Evolutionary conservation across 2,888 invertebrate species (phyloP).

Genomic region (Eupelmus urozonus): DNA sequence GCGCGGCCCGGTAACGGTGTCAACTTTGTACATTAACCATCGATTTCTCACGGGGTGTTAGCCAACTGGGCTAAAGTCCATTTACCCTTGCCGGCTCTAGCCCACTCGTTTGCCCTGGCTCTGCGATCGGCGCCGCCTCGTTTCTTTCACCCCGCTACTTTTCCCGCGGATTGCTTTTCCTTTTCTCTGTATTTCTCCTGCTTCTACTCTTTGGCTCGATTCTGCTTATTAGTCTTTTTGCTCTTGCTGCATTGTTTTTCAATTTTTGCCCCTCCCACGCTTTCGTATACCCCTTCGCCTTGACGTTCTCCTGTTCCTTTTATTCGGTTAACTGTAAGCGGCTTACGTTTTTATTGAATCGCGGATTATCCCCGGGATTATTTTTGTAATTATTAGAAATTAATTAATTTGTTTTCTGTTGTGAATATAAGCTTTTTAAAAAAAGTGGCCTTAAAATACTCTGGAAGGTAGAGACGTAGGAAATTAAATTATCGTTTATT

Average conservation of each 20-base stretch:
- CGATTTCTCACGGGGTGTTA: conserved; percentile 67
- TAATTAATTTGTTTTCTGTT: conserved; percentile 20
- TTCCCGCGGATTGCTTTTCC: conserved; percentile 1
- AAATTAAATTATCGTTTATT: too few species aligned
- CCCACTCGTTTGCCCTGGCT: too few species aligned
- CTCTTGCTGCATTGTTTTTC: conserved; percentile 49
- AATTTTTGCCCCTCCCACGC: conserved; percentile 20
- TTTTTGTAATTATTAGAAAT: conserved; percentile 29
- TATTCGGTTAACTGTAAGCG: conserved; percentile 7
- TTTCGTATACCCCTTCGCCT: background rate
- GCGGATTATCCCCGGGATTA: conserved; percentile 23
- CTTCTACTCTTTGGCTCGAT: background rate
- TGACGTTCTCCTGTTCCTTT: conserved; percentile 11
- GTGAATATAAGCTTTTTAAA: too few species aligned
- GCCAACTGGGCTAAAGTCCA: conserved; percentile 67
- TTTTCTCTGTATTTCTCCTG: conserved; percentile 18
- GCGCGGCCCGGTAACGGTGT: conserved; percentile 65
- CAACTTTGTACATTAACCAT: conserved; percentile 73
- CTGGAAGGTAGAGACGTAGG: too few species aligned
- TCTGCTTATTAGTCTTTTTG: conserved; percentile 44
- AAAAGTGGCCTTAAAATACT: too few species aligned
- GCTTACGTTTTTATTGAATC: conserved; percentile 36
- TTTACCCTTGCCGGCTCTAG: conserved; percentile 54
- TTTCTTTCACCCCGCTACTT: too few species aligned
- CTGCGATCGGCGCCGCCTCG: too few species aligned